These are phyloP conservation scores for Micrasema minimum DNA, from an alignment of 1,140 invertebrate genomes.

Conservation along the genomic window DNA sequence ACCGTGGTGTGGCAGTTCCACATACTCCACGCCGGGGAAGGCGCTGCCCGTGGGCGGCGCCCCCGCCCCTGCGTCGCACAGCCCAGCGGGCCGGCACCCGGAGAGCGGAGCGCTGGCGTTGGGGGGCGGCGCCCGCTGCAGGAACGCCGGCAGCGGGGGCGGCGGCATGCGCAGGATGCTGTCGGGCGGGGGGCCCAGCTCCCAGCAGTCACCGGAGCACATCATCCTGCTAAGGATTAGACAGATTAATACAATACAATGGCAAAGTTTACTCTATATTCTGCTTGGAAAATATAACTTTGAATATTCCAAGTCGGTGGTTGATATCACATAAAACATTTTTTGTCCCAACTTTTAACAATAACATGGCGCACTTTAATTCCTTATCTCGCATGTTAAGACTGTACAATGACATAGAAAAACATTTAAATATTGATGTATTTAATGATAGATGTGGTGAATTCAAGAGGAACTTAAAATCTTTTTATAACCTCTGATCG, in stretches of 20 bases:
- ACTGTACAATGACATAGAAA: too few relatives aligned
- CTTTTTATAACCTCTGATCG: too few relatives aligned
- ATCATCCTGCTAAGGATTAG: slow-evolving; percentile 37
- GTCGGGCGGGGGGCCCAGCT: slow-evolving; percentile 83
- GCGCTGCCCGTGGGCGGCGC: slow-evolving; percentile 63
- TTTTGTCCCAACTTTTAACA: too few relatives aligned
- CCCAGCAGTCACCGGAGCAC: slow-evolving; percentile 71
- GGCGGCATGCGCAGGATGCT: slow-evolving; percentile 83
- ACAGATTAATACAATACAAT: background rate
- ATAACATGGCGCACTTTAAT: too few relatives aligned
- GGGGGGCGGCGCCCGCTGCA: slow-evolving; percentile 65
- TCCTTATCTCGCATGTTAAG: too few relatives aligned
- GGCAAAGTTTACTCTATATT: too few relatives aligned
- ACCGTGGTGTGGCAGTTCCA: slow-evolving; percentile 80
- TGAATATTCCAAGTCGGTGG: too few relatives aligned
- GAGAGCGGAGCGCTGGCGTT: slow-evolving; percentile 67
- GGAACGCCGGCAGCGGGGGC: slow-evolving; percentile 79
- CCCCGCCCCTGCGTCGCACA: slow-evolving; percentile 62
- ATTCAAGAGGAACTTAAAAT: too few relatives aligned
- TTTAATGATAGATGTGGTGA: too few relatives aligned
- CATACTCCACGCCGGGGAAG: slow-evolving; percentile 74
- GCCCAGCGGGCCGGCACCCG: slow-evolving; percentile 66
- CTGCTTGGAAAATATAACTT: too few relatives aligned
- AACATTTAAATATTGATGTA: too few relatives aligned
- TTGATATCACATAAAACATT: too few relatives aligned